phyloP scores from a whole-genome alignment of 2,113 vertebrate genomes.

The Tyto alba region DNA sequence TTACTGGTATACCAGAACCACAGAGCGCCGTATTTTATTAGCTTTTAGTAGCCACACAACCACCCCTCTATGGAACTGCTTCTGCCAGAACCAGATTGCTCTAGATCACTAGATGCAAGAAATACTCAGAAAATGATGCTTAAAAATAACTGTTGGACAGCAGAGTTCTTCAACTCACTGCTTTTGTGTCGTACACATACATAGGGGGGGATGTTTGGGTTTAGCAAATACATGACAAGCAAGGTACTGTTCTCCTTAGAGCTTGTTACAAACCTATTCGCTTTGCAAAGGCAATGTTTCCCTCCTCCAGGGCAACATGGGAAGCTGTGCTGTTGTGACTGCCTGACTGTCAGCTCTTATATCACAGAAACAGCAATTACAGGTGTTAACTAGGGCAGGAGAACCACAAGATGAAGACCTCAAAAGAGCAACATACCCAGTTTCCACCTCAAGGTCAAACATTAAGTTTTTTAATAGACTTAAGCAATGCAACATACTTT shows the following conservation, averaged over 20 bases:
- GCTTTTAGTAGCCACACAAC: background rate
- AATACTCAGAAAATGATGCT: background rate
- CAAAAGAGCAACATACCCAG: background rate
- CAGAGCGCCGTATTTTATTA: background rate
- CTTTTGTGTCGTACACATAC: background rate
- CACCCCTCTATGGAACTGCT: background rate
- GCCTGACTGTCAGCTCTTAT: background rate
- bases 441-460: background rate
- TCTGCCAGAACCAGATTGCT: background rate
- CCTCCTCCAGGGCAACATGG: background rate
- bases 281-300: background rate
- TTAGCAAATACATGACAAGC: background rate
- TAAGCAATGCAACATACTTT: background rate
- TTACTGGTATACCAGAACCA: background rate
- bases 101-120: background rate
- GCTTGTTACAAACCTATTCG: background rate
- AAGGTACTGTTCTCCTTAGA: background rate
- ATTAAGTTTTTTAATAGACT: background rate
- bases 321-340: background rate
- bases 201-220: background rate
- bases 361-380: background rate
- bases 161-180: background rate
- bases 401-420: background rate
- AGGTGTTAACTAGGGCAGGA: background rate
- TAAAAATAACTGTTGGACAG: background rate